Base-by-base conservation (phyloP, 2,797 vertebrate genomes). In the Protosalanx chinensis region DNA sequence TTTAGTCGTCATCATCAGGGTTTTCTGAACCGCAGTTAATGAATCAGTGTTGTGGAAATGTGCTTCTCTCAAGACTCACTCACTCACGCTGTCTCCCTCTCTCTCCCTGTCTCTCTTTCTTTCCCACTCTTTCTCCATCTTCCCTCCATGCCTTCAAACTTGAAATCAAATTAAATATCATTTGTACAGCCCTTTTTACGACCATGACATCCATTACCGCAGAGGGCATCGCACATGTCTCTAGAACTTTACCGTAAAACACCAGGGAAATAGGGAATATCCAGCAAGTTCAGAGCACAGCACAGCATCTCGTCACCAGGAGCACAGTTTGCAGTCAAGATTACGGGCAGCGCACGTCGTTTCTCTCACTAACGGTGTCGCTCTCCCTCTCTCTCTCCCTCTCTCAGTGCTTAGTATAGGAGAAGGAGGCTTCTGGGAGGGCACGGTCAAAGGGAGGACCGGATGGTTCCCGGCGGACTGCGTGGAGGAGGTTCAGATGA, bases 401-500 rank as follows among this genome's bases (percentile, higher is more conserved):
- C 23, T 66, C 35, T 33, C 80, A 88, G 95, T 96, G 86, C 92
- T 95, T 81, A 96, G 94, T 70, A 94, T 96, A 53, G 95, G 95
- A 12, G 95, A 96, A 87, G 95, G 94, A 3, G 95, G 95, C 13
- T 96, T 95, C 72, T 96, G 95, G 95, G 95, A 96, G 87, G 95
- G 95, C 27, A 91, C 91, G 0, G 94, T 96, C 79, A 95, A 96
- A 62, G 95, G 95, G 46, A 89, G 95, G 63, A 95, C 93, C 0
- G 95, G 95, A 77, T 96, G 95, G 95, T 96, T 96, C 90, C 94
- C 95, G 0, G 95, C 95, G 2, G 95, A 96, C 85, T 96, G 95
- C 59, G 94, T 96, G 46, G 94, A 96, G 81, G 94, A 96, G 77
- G 94, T 99, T 82, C 97, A 98, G 92, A 97, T 98, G 95, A 93